These are phyloP conservation scores for Xenopus petersii DNA, from an alignment of 2,797 vertebrate genomes.

Conservation along the genomic window DNA sequence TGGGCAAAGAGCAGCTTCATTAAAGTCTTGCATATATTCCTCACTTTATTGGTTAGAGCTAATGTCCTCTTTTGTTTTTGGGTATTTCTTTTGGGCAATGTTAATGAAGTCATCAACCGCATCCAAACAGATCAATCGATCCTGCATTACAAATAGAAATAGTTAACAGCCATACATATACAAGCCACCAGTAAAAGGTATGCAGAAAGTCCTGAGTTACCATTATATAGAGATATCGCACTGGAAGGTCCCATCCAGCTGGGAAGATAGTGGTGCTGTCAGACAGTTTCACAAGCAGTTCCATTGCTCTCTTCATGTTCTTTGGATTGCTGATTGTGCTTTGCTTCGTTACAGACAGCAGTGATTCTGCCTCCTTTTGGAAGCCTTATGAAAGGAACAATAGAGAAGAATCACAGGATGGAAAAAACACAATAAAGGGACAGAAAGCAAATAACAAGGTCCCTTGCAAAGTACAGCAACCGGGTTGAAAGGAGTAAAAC, in stretches of 20 bases:
- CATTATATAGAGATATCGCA: conserved; percentile 84
- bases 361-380: conserved; percentile 81
- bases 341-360: conserved; percentile 81
- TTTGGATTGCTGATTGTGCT: conserved; percentile 73
- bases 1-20: neutral
- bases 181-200: neutral
- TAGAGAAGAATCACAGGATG: neutral
- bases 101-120: conserved; percentile 83
- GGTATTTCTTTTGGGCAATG: conserved; percentile 74
- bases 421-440: too few species aligned
- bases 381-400: conserved; percentile 70
- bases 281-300: conserved; percentile 75
- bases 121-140: conserved; percentile 83
- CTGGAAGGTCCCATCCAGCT: conserved; percentile 68
- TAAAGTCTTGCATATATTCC: neutral
- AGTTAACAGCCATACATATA: neutral
- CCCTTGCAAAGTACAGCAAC: too few species aligned
- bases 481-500: too few species aligned
- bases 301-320: conserved; percentile 72
- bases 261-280: conserved; percentile 85
- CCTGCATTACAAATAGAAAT: conserved; percentile 58
- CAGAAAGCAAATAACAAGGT: too few species aligned
- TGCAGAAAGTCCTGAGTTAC: conserved; percentile 58
- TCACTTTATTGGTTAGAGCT: conserved; percentile 19
- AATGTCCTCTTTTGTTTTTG: conserved; percentile 58